Evolutionary conservation across 2,888 invertebrate genomes (phyloP), one percentile per base, ranked within the genome.

Genomic region (Cyclophora albipunctata): DNA sequence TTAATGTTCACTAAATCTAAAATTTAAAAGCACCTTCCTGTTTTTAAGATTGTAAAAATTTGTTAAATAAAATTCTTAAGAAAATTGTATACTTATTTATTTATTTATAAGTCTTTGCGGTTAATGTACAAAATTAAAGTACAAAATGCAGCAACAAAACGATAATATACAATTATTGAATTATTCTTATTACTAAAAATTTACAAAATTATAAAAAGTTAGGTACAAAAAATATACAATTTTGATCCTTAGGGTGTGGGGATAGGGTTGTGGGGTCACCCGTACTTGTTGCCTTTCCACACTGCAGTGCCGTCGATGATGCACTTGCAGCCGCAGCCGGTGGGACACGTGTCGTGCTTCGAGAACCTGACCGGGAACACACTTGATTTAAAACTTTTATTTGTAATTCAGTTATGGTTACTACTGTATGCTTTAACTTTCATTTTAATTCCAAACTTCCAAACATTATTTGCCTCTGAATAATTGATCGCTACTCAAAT

Each of bases 291-390:
- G 3, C 83, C 80, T 55, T 87, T 87, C 86, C 87, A 87, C 34
- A 75, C 63, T 0, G 78, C 70, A 54, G 68, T 81, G 41, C 84
- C 94, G 71, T 95, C 94, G 56, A 92, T 90, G 52, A 96, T 85
- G 76, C 98, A 98, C 59, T 90, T 90, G 81, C 98, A 98, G 34
- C 98, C 97, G 84, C 98, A 98, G 35, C 97, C 98, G 2, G 95
- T 93, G 0, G 98, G 95, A 68, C 98, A 98, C 4, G 93, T 89
- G 50, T 91, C 92, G 73, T 95, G 93, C 49, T 90, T 90, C 40
- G 90, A 62, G 55, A 89, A 89, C 87, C 87, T 87, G 59, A 0
- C 60, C 54, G 51, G 51, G 55, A 59, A 42, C 34, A 40, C 7
- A 40, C 33, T 20, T 20, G 20, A 20, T 20, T 20, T 20, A 20